Base-by-base conservation (phyloP, 2,797 vertebrate species). In the Xiphorhynchus erythropygius region DNA sequence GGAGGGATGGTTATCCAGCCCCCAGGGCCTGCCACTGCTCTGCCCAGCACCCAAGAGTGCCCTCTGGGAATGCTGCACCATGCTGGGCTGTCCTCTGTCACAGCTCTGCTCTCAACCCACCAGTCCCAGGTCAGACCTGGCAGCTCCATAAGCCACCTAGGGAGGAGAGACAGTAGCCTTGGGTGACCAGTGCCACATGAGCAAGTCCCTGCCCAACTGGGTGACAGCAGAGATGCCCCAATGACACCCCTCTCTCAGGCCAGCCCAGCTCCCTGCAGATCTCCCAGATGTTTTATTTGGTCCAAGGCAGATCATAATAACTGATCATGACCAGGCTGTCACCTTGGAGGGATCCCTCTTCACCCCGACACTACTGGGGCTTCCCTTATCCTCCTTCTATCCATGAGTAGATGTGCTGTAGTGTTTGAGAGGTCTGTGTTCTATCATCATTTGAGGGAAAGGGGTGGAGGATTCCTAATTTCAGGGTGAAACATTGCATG, bases 131-230 rank as follows among this genome's bases (percentile, higher is more conserved):
- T 21, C 19, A 60, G 59, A 32, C 16, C 24, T 65, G 42, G 10
- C 1, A 3, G 21, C 18, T 69, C 25, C 17, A 7, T 7, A 19
- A 28, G 37, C 28, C 5, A 2, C 14, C 27, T 4, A 0, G 44
- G 39, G 42, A 63, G 39, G 30, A 59, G 57, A 41, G 65, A 8
- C 8, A 13, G 18, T 42, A 65, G 46, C 21, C 35, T 49, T 16
- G 35, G 27, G 52, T 46, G 44, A 49, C 11, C 28, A 7, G 18
- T 50, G 67, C 42, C 50, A 50, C 55, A 39, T 53, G 77, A 71
- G n/a, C 30, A 37, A 84, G 27, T 60, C 30, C 37, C 50, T 82
- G 24, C 27, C 24, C 39, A 44, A 0, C 28, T 8, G 30, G 6
- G n/a, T 39, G 55, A 37, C 13, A 37, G 39, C 52, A 49, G 69